Evolutionary conservation across 2,888 invertebrate species (phyloP).

Genomic region (Antheraea assamensis): DNA sequence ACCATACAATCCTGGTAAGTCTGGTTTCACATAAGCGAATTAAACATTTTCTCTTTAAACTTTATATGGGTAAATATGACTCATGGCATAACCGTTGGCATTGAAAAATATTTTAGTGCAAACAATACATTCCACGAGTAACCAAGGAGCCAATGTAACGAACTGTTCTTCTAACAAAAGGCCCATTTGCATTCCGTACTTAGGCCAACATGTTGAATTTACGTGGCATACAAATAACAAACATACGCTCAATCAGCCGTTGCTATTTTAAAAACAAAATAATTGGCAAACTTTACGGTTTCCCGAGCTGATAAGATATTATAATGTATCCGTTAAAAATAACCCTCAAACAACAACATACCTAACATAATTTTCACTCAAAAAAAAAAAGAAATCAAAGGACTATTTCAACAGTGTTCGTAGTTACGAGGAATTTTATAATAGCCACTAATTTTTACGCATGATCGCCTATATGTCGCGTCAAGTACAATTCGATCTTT

Average conservation of each 20-base stretch:
- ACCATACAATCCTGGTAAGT: background rate
- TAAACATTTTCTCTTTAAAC: slow-evolving; percentile 6
- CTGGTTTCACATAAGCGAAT: background rate
- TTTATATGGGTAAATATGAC: slow-evolving; percentile 21
- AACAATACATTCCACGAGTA: slow-evolving; percentile 30
- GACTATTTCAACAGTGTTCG: too few relatives aligned
- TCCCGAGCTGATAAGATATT: background rate
- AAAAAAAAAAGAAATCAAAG: background rate
- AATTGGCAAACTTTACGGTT: background rate
- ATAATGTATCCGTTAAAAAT: background rate
- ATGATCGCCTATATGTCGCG: too few relatives aligned
- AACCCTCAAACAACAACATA: background rate
- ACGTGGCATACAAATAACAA: slow-evolving; percentile 12
- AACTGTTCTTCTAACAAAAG: slow-evolving; percentile 47
- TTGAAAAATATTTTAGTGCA: slow-evolving; percentile 50
- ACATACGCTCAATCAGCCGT: background rate
- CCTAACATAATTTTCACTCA: background rate
- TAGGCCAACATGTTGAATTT: slow-evolving; percentile 24
- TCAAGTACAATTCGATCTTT: too few relatives aligned
- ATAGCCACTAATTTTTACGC: too few relatives aligned
- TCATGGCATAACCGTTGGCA: slow-evolving; percentile 40
- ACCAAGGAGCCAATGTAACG: slow-evolving; percentile 32
- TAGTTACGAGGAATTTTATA: too few relatives aligned
- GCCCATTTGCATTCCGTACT: slow-evolving; percentile 47
- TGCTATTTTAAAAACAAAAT: slow-evolving; percentile 8